Percentiles rank a stretch among this genome's conserved stretches.
These are phyloP conservation scores for Magallana ariakensis DNA, from an alignment of 1,140 invertebrate species.

Conservation along the genomic window DNA sequence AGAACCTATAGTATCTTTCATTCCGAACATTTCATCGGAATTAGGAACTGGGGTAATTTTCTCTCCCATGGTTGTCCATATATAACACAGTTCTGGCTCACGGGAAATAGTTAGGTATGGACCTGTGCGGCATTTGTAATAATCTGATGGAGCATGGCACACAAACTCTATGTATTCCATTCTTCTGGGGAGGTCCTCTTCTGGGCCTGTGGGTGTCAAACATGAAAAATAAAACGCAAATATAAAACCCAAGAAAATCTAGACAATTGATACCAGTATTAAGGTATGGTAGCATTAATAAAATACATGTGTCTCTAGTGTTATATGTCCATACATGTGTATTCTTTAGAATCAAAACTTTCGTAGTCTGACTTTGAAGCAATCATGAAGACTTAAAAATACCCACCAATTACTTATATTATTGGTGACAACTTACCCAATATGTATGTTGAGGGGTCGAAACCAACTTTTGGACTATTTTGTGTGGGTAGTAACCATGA, in stretches of 20 bases:
- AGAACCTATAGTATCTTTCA: constrained; percentile 34
- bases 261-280: no score
- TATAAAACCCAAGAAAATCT: no score
- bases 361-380: no score
- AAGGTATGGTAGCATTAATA: no score
- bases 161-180: constrained; percentile 94
- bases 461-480: constrained; percentile 87
- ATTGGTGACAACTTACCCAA: constrained; percentile 86
- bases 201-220: constrained; percentile 85
- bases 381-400: no score
- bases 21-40: constrained; percentile 77
- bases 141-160: constrained; percentile 95
- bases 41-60: constrained; percentile 73
- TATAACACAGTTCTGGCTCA: constrained; percentile 77
- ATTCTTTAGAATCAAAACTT: no score
- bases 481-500: constrained; percentile 94
- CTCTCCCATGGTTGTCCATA: constrained; percentile 79
- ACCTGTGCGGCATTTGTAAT: constrained; percentile 88
- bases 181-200: constrained; percentile 93
- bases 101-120: constrained; percentile 85
- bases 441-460: constrained; percentile 94
- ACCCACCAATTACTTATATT: no score
- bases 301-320: no score
- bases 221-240: neutral
- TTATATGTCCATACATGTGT: no score